Evolutionary conservation across 2,113 vertebrate species (phyloP), one percentile per base, ranked within the genome.

Genomic region (Cynoglossus semilaevis): DNA sequence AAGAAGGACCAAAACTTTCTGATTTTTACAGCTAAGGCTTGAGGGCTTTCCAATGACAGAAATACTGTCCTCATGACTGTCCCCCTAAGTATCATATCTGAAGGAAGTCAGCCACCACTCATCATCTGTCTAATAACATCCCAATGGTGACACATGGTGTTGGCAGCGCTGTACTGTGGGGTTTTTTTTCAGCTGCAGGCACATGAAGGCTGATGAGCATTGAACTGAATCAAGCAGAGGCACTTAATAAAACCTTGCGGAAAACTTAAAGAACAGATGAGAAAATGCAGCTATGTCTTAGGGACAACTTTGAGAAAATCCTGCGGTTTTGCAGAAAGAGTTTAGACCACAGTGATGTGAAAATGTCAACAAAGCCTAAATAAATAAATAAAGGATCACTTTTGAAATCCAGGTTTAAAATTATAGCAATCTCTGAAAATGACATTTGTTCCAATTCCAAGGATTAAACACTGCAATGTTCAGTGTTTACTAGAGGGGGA

Each of bases 161-260:
- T 22, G 52, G 52, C 52, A 29, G 38, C 18, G 42, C 16, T n/a
- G 37, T 37, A n/a, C 50, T 17, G 49, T 36, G 49, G 22, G 49
- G 49, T 19, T 51, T 19, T 15, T 51, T n/a, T 36, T 34, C 14
- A n/a, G 8, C 48, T 29, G 22, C 29, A 10, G 29, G 13, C 22
- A 34, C 19, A 8, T 18, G 7, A 19, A 49, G 47, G 19, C 46
- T 47, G 17, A 16, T 16, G 17, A 47, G 29, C 10, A 17, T 18
- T 17, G 35, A 38, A 7, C 17, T 54, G 12, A 40, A 22, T 7
- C 5, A 15, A 22, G 7, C 16, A 5, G 35, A 51, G 16, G 16
- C 9, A 10, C 15, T 41, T 40, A 17, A 51, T 37, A 7, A 37
- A 36, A 38, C 16, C 35, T 7, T 15, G 14, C 9, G 9, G 4